Evolutionary conservation across 1,140 invertebrate species (phyloP).

Genomic region (Lerema accius): DNA sequence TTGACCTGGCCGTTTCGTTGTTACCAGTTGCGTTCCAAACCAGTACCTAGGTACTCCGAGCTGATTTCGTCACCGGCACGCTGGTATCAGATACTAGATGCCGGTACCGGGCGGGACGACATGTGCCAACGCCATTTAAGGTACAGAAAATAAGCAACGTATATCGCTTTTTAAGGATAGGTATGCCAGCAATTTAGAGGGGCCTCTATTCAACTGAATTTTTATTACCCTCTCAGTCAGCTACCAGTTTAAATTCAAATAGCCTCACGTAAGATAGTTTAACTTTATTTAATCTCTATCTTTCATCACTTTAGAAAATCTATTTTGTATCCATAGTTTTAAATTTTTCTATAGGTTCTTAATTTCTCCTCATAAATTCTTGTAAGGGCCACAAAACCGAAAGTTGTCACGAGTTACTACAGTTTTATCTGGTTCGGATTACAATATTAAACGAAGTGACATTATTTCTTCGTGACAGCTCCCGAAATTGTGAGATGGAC

Average conservation of each 20-base stretch:
- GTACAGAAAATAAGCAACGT: conserved; percentile 40
- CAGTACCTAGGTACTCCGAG: conserved; percentile 28
- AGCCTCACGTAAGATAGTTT: not conserved
- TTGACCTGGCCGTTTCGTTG: conserved; percentile 8
- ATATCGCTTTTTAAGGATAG: conserved; percentile 32
- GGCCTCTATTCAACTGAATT: conserved; percentile 41
- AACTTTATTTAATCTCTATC: no score
- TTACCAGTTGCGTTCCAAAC: conserved; percentile 25
- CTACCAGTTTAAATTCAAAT: conserved; percentile 8
- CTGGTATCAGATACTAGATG: conserved; percentile 37
- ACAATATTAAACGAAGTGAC: conserved; percentile 41
- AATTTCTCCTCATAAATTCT: no score
- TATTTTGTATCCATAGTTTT: no score
- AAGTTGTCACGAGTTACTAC: no score
- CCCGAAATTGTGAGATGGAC: conserved; percentile 39
- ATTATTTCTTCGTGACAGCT: conserved; percentile 37
- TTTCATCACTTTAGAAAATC: no score
- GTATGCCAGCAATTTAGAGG: conserved; percentile 45
- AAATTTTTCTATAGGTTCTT: no score
- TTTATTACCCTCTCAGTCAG: conserved; percentile 24
- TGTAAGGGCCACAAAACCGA: no score
- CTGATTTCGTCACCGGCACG: conserved; percentile 43
- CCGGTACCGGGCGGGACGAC: conserved; percentile 41
- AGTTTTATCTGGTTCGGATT: conserved; percentile 35
- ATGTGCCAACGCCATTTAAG: conserved; percentile 55